Percentiles rank a stretch among this genome's conserved stretches.
These are phyloP conservation scores for Ichneumoninae sp. DNA, from an alignment of 2,888 invertebrate species.

Conservation along the genomic window DNA sequence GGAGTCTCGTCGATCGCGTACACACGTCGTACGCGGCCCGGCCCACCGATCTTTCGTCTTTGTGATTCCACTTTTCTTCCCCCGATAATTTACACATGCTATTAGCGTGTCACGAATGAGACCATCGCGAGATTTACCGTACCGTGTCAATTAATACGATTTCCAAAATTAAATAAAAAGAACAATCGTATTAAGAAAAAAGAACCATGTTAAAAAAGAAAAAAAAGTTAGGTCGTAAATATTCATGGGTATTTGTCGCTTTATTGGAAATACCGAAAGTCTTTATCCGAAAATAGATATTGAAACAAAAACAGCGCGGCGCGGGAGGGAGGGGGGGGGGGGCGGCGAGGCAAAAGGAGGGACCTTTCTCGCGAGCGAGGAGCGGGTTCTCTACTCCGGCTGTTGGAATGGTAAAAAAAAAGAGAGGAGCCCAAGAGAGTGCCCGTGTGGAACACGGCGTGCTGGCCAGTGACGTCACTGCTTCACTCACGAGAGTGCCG, in stretches of 20 bases:
- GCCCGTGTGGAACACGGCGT: conserved; percentile 53
- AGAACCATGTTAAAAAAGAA: too few species aligned
- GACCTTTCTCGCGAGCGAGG: conserved; percentile 64
- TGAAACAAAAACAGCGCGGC: not conserved
- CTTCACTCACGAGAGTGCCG: conserved; percentile 78
- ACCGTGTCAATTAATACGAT: not conserved
- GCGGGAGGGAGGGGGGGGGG: conserved; percentile 3
- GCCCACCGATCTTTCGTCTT: conserved; percentile 54
- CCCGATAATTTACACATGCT: conserved; percentile 53
- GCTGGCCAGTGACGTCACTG: conserved; percentile 79
- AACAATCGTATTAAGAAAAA: not conserved
- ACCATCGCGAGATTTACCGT: conserved; percentile 18
- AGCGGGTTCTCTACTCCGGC: conserved; percentile 55
- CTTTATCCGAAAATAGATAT: not conserved
- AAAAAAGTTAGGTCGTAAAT: not conserved
- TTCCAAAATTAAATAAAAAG: not conserved
- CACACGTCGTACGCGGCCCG: conserved; percentile 5
- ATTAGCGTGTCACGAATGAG: conserved; percentile 54
- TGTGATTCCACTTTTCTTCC: conserved; percentile 58
- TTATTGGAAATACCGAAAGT: not conserved
- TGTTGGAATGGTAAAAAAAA: conserved; percentile 56
- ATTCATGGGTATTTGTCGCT: not conserved
- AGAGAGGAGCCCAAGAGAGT: conserved; percentile 69
- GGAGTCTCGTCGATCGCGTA: not conserved
- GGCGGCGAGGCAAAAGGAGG: conserved; percentile 42